Conservation (phyloP, 2,888 invertebrate genomes). For the Acanthosoma haemorrhoidale region DNA sequence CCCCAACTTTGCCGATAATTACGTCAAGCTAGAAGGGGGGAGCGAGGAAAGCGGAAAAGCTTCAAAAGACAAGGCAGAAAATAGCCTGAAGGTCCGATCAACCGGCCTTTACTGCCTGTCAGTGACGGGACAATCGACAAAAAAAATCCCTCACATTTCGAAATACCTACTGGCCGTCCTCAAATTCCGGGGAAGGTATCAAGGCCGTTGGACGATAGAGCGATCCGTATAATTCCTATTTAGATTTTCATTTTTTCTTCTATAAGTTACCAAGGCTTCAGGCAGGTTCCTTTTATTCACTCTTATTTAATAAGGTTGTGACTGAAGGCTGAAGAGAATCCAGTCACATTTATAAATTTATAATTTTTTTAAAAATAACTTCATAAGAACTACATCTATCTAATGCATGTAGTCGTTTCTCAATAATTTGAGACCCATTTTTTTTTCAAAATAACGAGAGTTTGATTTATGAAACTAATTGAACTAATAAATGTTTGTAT, state of each 20-base stretch:
- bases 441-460: no score
- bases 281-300: no score
- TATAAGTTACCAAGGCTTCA: not conserved
- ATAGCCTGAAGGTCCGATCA: constrained; percentile 2
- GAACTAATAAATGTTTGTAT: no score
- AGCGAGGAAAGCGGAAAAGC: not conserved
- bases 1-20: not conserved
- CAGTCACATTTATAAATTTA: no score
- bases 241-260: not conserved
- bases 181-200: not conserved
- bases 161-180: not conserved
- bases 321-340: no score
- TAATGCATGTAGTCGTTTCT: no score
- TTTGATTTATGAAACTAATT: no score
- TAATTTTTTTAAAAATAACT: no score
- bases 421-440: no score
- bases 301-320: no score
- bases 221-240: not conserved
- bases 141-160: not conserved
- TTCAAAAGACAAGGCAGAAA: not conserved
- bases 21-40: not conserved
- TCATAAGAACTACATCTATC: no score
- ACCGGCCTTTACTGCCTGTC: constrained; percentile 9
- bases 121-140: not conserved
- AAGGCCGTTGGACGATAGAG: not conserved